Conservation (phyloP, 2,113 vertebrate genomes). For the Otis tarda region DNA sequence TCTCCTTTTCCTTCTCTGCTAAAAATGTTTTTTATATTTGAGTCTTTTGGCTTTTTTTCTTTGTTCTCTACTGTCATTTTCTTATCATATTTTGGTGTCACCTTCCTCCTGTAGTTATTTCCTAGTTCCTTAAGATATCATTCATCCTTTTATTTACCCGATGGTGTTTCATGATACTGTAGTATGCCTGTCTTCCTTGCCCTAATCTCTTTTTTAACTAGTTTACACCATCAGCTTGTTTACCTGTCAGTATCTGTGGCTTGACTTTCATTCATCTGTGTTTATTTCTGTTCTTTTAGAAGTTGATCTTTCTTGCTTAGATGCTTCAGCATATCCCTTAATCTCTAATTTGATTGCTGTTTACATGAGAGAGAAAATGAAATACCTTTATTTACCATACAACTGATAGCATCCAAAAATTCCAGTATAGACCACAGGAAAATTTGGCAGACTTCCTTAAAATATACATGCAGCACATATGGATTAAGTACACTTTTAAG, state of each 20-base stretch:
- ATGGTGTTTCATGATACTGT: neutral
- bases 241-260: neutral
- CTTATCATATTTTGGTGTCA: neutral
- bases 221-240: neutral
- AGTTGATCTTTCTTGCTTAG: neutral
- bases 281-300: neutral
- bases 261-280: neutral
- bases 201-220: neutral
- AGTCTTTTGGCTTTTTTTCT: neutral
- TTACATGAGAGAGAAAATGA: neutral
- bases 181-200: neutral
- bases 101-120: neutral
- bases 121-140: neutral
- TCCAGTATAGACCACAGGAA: neutral
- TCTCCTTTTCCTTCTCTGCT: neutral
- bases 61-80: conserved; percentile 1
- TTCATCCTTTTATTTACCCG: neutral
- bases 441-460: neutral
- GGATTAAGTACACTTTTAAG: neutral
- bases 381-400: neutral
- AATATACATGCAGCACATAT: neutral
- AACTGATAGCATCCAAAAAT: neutral
- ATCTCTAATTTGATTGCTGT: neutral
- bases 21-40: neutral
- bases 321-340: neutral